phyloP scores from a whole-genome alignment of 1,140 invertebrate genomes.

The Dendrolimus kikuchii region DNA sequence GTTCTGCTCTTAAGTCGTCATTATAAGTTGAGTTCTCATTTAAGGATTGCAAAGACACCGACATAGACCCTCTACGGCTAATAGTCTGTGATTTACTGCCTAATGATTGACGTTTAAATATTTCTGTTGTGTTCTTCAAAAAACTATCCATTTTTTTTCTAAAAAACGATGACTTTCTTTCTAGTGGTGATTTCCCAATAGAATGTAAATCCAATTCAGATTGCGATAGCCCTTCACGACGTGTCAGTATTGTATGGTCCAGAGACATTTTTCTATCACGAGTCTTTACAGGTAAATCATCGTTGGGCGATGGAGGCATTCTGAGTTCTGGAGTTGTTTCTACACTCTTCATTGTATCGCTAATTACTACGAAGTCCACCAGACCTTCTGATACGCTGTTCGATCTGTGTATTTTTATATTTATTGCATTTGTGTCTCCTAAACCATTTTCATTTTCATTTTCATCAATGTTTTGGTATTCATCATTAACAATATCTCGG shows the following conservation, averaged over 20 bases:
- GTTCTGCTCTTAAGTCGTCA: constrained; percentile 5
- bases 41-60: constrained; percentile 48
- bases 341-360: constrained; percentile 7
- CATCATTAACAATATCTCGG: too few species aligned
- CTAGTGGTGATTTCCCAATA: constrained; percentile 52
- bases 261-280: constrained; percentile 52
- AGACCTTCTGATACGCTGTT: constrained; percentile 8
- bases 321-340: constrained; percentile 5
- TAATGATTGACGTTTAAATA: constrained; percentile 46
- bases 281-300: constrained; percentile 11
- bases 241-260: constrained; percentile 44
- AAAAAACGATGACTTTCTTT: constrained; percentile 61
- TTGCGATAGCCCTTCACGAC: constrained; percentile 46
- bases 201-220: constrained; percentile 56
- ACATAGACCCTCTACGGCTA: constrained; percentile 40
- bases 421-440: neutral
- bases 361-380: constrained; percentile 5
- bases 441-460: too few species aligned
- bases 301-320: constrained; percentile 7
- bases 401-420: constrained; percentile 7
- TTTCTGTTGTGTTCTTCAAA: constrained; percentile 56
- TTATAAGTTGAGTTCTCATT: constrained; percentile 27
- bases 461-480: too few species aligned
- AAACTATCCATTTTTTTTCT: constrained; percentile 61
- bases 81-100: constrained; percentile 24